Percentiles rank a stretch among this genome's conserved stretches.
These are phyloP conservation scores for Eueremaeus valkanovi DNA, from an alignment of 2,888 invertebrate species.

Conservation along the genomic window DNA sequence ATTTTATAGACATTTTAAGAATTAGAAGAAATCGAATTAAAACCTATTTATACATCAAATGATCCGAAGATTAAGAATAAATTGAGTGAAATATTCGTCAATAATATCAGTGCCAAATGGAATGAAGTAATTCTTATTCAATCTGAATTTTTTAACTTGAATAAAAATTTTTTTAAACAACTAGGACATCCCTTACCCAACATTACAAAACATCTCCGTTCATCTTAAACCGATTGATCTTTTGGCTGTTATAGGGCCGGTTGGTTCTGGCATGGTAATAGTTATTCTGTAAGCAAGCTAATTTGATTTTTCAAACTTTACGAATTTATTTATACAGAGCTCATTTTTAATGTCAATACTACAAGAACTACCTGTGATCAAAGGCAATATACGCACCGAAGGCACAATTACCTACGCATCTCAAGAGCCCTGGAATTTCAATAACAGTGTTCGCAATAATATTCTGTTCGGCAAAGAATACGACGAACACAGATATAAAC, in stretches of 20 bases:
- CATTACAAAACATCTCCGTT: conserved; percentile 50
- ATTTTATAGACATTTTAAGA: not conserved
- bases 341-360: conserved; percentile 60
- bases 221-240: conserved; percentile 54
- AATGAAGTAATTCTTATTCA: not conserved
- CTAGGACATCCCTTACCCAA: conserved; percentile 32
- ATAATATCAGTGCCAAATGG: conserved; percentile 36
- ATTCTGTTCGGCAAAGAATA: conserved; percentile 53
- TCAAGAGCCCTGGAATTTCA: conserved; percentile 55
- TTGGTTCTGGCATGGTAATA: conserved; percentile 67
- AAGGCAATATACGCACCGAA: conserved; percentile 62
- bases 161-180: not conserved
- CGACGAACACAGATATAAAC: conserved; percentile 51
- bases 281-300: not conserved
- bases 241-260: conserved; percentile 79
- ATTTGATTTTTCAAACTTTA: not conserved
- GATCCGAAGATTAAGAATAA: not conserved
- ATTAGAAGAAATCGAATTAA: conserved; percentile 9
- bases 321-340: conserved; percentile 39
- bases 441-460: conserved; percentile 54
- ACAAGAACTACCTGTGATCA: conserved; percentile 63
- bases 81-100: not conserved
- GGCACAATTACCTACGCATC: conserved; percentile 65
- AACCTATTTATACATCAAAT: not conserved
- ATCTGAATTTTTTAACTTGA: not conserved